Percentiles rank a stretch among this genome's conserved stretches.
Evolutionary conservation across 2,113 vertebrate genomes (phyloP).

Genomic region (Leucoraja erinaceus): DNA sequence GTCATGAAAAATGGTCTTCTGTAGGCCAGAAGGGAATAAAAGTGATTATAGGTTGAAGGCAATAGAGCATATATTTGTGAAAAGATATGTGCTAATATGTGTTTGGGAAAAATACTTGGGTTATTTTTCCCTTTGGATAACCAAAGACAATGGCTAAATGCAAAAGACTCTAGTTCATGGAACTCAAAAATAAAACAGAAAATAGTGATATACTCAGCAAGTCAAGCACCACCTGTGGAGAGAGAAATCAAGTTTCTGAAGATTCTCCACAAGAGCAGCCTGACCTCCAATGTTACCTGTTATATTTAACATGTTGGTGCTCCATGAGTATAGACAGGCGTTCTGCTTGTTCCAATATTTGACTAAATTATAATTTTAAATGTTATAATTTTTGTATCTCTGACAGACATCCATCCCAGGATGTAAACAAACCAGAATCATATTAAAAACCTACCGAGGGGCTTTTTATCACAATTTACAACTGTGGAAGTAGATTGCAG

Average conservation of each 20-base stretch:
- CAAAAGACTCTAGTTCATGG: too few species aligned
- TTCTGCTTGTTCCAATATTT: background rate
- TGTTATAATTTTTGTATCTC: background rate
- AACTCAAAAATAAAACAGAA: too few species aligned
- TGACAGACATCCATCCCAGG: background rate
- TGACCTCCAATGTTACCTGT: too few species aligned
- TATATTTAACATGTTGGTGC: background rate
- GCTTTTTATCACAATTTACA: background rate
- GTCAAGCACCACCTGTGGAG: too few species aligned
- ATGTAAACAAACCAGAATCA: background rate
- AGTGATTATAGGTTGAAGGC: background rate
- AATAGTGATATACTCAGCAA: too few species aligned
- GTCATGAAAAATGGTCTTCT: background rate
- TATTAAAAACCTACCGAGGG: background rate
- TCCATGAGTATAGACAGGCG: background rate
- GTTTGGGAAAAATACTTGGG: background rate
- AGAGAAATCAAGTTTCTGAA: too few species aligned
- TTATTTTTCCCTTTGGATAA: background rate
- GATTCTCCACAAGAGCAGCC: too few species aligned
- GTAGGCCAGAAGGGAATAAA: background rate
- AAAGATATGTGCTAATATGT: background rate
- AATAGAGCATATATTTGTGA: background rate
- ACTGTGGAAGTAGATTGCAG: background rate
- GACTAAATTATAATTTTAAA: background rate
- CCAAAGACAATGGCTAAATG: background rate